Base-by-base conservation (phyloP, 2,797 vertebrate species). In the Enteromius trimaculatus region DNA sequence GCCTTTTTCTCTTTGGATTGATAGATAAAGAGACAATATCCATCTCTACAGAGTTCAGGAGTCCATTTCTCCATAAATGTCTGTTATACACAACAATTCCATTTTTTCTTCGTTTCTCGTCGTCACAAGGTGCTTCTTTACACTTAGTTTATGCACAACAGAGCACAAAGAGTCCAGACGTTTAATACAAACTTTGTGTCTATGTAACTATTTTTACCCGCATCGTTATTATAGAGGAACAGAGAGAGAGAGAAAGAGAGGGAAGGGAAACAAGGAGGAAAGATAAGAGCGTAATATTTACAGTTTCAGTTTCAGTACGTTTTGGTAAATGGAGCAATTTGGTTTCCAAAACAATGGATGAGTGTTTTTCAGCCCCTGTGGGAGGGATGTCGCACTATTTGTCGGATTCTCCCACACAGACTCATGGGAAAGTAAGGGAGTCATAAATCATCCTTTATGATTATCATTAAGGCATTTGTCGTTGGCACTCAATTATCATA, bases 381-480 rank as follows among this genome's bases (percentile, higher is more conserved):
- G 34, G 51, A 53, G 42, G 26, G 26, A 17, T 64, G 29, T 42
- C 77, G 75, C 60, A 86, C 80, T 91, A 91, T 88, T 89, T 83
- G 84, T 84, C 86, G 70, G 88, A 92, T 92, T 88, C 88, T 90
- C 93, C 91, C 92, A 93, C 75, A 82, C 81, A 82, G 79, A 84
- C 77, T 85, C 83, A 9, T 80, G 51, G 72, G 81, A 39, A 77
- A 87, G 90, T 88, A 76, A 88, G 87, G 91, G 89, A 19, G 14
- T 91, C 91, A 92, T 91, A 79, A 89, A 92, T 37, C 93, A 92
- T 94, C 84, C 92, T 93, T 90, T 90, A 89, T 94, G 93, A 94
- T 95, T 95, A 95, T 95, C 94, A 91, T 97, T 96, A 97, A 98
- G 97, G 97, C 96, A 98, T 96, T 94, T 95, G 92, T 96, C 96